phyloP scores from a whole-genome alignment of 1,140 invertebrate genomes.

The Saccostrea glomerata region DNA sequence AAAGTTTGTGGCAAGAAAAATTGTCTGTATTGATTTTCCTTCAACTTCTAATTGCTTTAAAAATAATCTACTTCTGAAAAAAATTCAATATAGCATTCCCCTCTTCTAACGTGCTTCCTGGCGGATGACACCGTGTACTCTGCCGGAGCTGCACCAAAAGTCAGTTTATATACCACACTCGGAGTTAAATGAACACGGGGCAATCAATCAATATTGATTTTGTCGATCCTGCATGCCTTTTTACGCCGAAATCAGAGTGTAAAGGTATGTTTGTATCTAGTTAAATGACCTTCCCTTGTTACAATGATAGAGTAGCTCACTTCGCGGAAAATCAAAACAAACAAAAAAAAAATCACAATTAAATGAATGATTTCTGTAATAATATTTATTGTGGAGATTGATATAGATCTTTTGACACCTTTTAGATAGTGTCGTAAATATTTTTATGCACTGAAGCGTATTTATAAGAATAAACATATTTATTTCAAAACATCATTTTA shows the following conservation, averaged over 20 bases:
- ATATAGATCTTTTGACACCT: not conserved
- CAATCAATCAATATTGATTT: conserved; percentile 33
- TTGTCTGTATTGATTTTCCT: too few species aligned
- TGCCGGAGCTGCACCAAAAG: conserved; percentile 22
- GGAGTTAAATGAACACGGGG: not conserved
- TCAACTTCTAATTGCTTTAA: not conserved
- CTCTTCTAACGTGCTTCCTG: not conserved
- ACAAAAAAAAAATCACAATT: not conserved
- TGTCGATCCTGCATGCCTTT: conserved; percentile 18
- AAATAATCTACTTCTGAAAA: not conserved
- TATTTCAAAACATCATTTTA: not conserved
- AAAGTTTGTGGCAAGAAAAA: too few species aligned
- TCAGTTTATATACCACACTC: conserved; percentile 22
- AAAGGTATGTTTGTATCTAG: conserved; percentile 10
- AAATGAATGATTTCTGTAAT: not conserved
- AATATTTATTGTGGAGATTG: conserved; percentile 5
- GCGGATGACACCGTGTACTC: not conserved
- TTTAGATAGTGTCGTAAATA: conserved; percentile 8
- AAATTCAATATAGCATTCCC: too few species aligned
- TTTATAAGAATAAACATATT: not conserved
- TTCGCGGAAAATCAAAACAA: conserved; percentile 23
- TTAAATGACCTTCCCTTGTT: not conserved
- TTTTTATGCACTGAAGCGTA: not conserved
- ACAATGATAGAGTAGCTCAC: not conserved
- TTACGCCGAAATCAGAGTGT: conserved; percentile 5